Base-by-base conservation (phyloP, 2,113 vertebrate genomes). In the Turdus rufiventris region DNA sequence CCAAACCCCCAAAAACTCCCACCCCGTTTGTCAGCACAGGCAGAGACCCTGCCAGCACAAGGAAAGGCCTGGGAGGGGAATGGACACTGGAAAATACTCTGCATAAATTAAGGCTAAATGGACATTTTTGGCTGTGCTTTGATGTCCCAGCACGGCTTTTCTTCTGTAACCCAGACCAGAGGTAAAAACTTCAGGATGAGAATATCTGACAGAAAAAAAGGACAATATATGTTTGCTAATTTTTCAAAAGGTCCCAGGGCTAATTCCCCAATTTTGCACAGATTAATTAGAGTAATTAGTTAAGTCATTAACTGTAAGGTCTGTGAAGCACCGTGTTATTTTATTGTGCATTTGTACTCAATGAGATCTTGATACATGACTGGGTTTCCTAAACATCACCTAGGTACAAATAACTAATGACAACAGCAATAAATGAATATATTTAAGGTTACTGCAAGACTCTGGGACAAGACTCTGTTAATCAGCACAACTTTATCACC, bases 231-330 rank as follows among this genome's bases (percentile, higher is more conserved):
- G 34, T 78, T 72, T 87, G 81, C 36, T 81, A 56, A 45, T 72
- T 92, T 93, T 91, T 85, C 51, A 21, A 45, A 73, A 91, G 83
- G 89, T 89, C 84, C 91, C 58, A 82, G 29, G 71, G 89, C 58
- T 91, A 88, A 76, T 50, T 65, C 65, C 61, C 43, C 36, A 42
- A 42, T 94, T 95, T 92, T 89, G 18, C 54, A 42, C 13, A 72
- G 77, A 89, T 94, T 91, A 83, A 93, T 92, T 82, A 73, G 14
- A 58, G 63, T 12, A 85, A 96, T 95, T 87, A 93, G 73, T 87
- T 63, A 72, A 92, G 87, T 42, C 66, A 76, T 93, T 91, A 94
- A 76, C 66, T 85, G 84, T 29, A 91, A 92, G 70, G 54, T 57
- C 62, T 85, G 47, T 25, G 38, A 67, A 89, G 70, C 57, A 65